Evolutionary conservation across 2,797 vertebrate species (phyloP).

Genomic region (Pyrocephalus nanus): DNA sequence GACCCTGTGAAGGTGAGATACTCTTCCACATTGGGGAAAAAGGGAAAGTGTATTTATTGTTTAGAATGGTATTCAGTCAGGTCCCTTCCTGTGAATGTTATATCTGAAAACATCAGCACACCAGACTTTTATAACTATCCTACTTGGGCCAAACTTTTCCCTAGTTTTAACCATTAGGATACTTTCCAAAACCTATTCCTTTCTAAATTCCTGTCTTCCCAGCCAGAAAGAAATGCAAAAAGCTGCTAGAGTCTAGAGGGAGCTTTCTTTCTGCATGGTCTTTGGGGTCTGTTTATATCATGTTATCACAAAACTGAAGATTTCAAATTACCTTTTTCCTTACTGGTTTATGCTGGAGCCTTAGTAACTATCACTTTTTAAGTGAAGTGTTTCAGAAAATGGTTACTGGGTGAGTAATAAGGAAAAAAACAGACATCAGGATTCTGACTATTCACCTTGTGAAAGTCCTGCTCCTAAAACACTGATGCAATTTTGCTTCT

Average conservation of each 20-base stretch:
- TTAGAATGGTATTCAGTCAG: background rate
- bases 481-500: background rate
- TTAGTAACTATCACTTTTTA: background rate
- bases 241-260: background rate
- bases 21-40: accelerated
- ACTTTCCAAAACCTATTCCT: background rate
- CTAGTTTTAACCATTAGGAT: background rate
- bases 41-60: background rate
- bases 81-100: background rate
- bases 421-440: background rate
- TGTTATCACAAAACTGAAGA: background rate
- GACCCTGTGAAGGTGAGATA: background rate
- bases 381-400: background rate
- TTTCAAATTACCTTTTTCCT: background rate
- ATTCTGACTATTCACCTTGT: background rate
- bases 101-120: background rate
- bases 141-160: background rate
- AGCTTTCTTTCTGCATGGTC: background rate
- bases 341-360: background rate
- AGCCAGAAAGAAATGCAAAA: background rate
- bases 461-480: background rate
- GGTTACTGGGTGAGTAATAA: background rate
- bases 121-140: background rate
- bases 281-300: background rate
- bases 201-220: background rate